Conservation (phyloP, 2,797 vertebrate species). For the Rhyacichthys aspro region DNA sequence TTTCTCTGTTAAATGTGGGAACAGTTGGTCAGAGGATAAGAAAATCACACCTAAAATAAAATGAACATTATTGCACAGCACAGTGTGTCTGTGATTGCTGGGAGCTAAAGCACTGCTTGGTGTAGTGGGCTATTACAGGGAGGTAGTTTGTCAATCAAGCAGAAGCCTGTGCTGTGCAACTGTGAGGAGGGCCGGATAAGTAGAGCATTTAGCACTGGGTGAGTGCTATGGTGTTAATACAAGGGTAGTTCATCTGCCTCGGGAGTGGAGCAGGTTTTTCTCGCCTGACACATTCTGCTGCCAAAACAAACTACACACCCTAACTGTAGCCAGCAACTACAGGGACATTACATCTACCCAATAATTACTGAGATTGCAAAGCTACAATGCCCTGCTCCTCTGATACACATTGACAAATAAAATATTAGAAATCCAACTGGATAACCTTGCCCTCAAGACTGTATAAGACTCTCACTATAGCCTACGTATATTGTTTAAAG, state of each 20-base stretch:
- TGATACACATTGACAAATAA: slow-evolving; percentile 1
- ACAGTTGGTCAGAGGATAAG: slow-evolving; percentile 6
- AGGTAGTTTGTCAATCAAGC: slow-evolving; percentile 1
- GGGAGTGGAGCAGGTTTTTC: slow-evolving; percentile 41
- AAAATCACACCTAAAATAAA: slow-evolving; percentile 11
- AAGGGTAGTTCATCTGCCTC: slow-evolving; percentile 22
- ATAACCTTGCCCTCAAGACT: slow-evolving; percentile 28
- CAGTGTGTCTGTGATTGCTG: background rate
- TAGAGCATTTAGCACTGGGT: slow-evolving; percentile 22
- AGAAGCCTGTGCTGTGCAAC: slow-evolving; percentile 2
- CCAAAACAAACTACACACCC: slow-evolving; percentile 25
- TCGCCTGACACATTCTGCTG: slow-evolving; percentile 25
- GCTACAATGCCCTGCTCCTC: background rate
- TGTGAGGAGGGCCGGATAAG: slow-evolving; percentile 11
- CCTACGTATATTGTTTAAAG: too few relatives aligned
- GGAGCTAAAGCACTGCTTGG: background rate
- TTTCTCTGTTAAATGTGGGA: background rate
- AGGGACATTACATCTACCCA: background rate
- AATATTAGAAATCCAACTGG: background rate
- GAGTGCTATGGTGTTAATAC: slow-evolving; percentile 29
- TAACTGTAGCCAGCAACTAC: background rate
- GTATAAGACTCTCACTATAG: too few relatives aligned
- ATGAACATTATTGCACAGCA: background rate
- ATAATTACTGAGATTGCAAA: background rate
- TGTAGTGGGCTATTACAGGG: background rate